phyloP scores from a whole-genome alignment of 1,140 invertebrate genomes.

The Heliconius eleuchia region DNA sequence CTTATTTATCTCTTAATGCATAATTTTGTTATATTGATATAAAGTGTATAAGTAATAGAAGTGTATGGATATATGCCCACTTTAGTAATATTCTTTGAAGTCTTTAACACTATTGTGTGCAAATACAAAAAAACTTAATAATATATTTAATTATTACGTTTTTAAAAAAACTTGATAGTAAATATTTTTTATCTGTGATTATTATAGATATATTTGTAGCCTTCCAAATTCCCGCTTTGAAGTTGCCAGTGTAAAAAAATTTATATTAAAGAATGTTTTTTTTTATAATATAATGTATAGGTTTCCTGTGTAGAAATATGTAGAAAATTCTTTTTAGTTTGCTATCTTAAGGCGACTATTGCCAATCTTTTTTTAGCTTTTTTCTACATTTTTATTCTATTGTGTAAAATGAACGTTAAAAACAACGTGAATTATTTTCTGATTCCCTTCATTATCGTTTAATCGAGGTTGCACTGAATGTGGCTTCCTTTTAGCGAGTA shows the following conservation, averaged over 20 bases:
- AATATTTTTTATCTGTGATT: constrained; percentile 32
- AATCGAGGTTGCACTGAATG: too few relatives aligned
- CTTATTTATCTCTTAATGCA: too few relatives aligned
- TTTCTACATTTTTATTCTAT: too few relatives aligned
- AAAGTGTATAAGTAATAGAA: too few relatives aligned
- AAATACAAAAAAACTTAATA: neutral
- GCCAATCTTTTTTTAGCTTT: too few relatives aligned
- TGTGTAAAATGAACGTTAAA: too few relatives aligned
- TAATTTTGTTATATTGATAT: too few relatives aligned
- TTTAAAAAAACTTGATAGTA: neutral
- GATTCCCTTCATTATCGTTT: too few relatives aligned
- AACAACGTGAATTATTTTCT: too few relatives aligned
- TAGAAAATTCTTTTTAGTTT: neutral
- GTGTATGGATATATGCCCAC: constrained; percentile 24
- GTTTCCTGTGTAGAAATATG: neutral
- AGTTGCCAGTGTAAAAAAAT: constrained; percentile 8
- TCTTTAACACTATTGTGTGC: constrained; percentile 38
- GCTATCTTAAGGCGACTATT: too few relatives aligned
- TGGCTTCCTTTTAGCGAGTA: too few relatives aligned
- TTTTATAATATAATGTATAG: too few relatives aligned
- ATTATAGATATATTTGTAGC: constrained; percentile 8
- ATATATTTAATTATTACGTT: neutral
- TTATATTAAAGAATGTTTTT: neutral
- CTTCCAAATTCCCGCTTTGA: constrained; percentile 10
- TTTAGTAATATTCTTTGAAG: constrained; percentile 31